phyloP scores from a whole-genome alignment of 1,140 invertebrate species.

The Magallana ariakensis region DNA sequence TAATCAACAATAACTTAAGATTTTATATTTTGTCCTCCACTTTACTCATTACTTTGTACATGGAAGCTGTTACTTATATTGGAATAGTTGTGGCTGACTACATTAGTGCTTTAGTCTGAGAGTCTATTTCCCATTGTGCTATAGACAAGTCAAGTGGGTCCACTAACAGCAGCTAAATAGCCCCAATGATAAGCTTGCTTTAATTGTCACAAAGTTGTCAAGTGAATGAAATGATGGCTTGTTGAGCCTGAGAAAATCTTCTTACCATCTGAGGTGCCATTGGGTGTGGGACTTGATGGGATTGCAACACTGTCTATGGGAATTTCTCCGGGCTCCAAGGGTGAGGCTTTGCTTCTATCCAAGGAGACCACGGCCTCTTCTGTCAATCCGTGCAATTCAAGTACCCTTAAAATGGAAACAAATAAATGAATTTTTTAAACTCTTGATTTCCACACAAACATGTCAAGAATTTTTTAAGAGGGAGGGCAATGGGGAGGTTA shows the following conservation, averaged over 20 bases:
- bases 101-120: neutral
- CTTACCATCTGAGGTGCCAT: constrained; percentile 58
- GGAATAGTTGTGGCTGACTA: constrained; percentile 19
- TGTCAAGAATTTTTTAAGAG: neutral
- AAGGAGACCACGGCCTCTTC: constrained; percentile 10
- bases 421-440: neutral
- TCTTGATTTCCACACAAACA: neutral
- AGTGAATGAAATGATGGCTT: constrained; percentile 14
- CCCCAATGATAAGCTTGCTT: constrained; percentile 14
- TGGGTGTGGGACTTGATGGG: constrained; percentile 43
- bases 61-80: constrained; percentile 37
- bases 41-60: neutral
- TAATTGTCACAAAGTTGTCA: neutral
- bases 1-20: neutral
- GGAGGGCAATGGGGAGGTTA: neutral
- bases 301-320: constrained; percentile 17
- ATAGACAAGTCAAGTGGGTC: constrained; percentile 1
- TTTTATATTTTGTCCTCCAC: neutral
- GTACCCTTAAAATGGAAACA: constrained; percentile 34
- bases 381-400: constrained; percentile 43
- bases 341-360: constrained; percentile 44
- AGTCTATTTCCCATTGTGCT: neutral
- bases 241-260: neutral
- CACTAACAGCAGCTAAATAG: constrained; percentile 29
- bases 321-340: constrained; percentile 30